Conservation (phyloP, 2,797 vertebrate species). For the Chrosomus eos region DNA sequence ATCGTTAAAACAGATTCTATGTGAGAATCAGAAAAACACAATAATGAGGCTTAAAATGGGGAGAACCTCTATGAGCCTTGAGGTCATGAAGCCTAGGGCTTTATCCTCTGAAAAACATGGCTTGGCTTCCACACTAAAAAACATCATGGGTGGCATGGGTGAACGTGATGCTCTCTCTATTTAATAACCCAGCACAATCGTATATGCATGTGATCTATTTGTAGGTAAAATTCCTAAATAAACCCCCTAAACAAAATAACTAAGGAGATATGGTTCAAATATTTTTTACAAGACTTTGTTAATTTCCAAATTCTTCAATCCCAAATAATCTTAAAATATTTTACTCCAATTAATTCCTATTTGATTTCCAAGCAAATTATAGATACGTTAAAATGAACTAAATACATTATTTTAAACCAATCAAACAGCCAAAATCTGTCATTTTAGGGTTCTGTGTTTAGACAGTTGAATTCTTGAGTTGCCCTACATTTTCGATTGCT, state of each 20-base stretch:
- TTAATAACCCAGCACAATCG: background rate
- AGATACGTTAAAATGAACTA: background rate
- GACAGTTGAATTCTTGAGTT: constrained; percentile 61
- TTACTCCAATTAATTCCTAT: background rate
- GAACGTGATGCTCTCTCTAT: background rate
- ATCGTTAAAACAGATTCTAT: background rate
- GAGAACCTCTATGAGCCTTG: background rate
- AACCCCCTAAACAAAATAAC: background rate
- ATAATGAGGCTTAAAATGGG: constrained; percentile 8
- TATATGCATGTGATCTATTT: background rate
- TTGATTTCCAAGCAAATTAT: background rate
- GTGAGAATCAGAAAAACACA: constrained; percentile 10
- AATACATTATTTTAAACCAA: constrained; percentile 27
- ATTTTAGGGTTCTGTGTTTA: constrained; percentile 31
- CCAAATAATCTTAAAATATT: background rate
- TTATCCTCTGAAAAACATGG: constrained; percentile 16
- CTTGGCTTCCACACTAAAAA: constrained; percentile 3
- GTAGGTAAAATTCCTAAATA: background rate
- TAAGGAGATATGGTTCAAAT: too few species aligned
- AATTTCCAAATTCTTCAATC: background rate
- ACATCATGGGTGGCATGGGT: constrained; percentile 25
- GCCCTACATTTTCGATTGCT: constrained; percentile 73
- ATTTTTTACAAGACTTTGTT: background rate
- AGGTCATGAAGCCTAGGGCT: constrained; percentile 14
- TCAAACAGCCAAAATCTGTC: constrained; percentile 31